Evolutionary conservation across 1,140 invertebrate species (phyloP).

Genomic region (Drosophila takahashii): DNA sequence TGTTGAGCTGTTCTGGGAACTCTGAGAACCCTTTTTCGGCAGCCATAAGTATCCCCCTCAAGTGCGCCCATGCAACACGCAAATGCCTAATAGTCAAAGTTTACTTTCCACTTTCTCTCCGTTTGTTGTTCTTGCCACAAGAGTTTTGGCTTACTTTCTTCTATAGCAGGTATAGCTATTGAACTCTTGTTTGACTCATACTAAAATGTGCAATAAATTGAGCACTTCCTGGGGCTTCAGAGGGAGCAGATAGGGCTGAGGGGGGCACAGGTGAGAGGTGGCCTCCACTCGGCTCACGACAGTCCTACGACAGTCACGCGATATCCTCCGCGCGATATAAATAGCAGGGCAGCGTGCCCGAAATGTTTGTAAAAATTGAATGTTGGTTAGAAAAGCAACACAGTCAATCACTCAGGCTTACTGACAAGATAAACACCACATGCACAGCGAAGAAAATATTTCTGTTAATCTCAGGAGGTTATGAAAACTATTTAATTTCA

Average conservation of each 20-base stretch:
- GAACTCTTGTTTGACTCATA: constrained; percentile 69
- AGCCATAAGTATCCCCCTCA: constrained; percentile 1
- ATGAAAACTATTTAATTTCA: too few relatives aligned
- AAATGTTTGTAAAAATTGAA: constrained; percentile 77
- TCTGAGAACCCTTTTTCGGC: not conserved
- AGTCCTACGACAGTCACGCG: constrained; percentile 63
- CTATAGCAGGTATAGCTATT: constrained; percentile 36
- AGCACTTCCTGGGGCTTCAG: constrained; percentile 23
- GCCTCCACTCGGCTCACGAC: constrained; percentile 6
- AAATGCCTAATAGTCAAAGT: constrained; percentile 53
- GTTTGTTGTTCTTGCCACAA: constrained; percentile 44
- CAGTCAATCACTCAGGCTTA: constrained; percentile 72
- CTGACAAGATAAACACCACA: constrained; percentile 65
- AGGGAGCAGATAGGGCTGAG: not conserved
- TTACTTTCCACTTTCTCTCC: constrained; percentile 34
- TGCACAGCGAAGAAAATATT: constrained; percentile 16
- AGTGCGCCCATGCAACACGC: constrained; percentile 47
- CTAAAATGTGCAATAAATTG: constrained; percentile 77
- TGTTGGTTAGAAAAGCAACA: constrained; percentile 79
- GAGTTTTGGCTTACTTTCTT: constrained; percentile 59
- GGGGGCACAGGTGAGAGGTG: constrained; percentile 14
- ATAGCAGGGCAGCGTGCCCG: constrained; percentile 59
- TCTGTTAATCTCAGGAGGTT: too few relatives aligned
- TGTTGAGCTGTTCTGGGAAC: constrained; percentile 9
- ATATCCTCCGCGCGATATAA: constrained; percentile 63